Evolutionary conservation across 2,797 vertebrate genomes (phyloP).

Genomic region (Chelmon rostratus): DNA sequence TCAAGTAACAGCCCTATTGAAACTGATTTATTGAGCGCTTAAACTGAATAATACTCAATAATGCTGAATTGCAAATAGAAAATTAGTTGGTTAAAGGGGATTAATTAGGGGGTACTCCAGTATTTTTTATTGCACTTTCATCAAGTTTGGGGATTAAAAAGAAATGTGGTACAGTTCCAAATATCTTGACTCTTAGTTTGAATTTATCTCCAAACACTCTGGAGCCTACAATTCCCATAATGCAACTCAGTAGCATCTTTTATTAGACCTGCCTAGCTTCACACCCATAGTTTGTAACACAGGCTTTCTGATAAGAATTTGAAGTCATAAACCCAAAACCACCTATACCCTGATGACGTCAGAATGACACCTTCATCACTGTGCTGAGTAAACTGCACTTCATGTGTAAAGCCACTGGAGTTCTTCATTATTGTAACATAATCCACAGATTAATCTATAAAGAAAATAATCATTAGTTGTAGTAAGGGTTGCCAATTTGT

Average conservation of each 20-base stretch:
- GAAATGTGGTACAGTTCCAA: background rate
- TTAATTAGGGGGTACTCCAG: too few species aligned
- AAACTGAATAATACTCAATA: background rate
- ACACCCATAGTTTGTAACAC: rapidly evolving
- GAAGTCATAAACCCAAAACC: background rate
- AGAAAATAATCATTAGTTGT: too few species aligned
- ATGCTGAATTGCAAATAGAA: too few species aligned
- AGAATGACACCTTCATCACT: background rate
- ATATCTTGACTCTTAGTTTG: background rate
- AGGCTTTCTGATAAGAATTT: too few species aligned
- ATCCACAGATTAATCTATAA: too few species aligned
- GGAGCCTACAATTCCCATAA: background rate
- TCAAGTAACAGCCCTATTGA: background rate
- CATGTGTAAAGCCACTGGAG: too few species aligned
- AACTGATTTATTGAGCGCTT: background rate
- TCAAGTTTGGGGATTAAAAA: background rate
- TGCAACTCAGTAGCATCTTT: background rate
- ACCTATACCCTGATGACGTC: background rate
- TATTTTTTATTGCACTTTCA: background rate
- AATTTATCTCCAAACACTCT: background rate
- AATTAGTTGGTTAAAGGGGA: too few species aligned
- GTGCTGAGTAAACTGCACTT: too few species aligned
- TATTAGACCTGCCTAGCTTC: too few species aligned
- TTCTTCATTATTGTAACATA: too few species aligned
- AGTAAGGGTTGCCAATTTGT: too few species aligned